Percentiles rank a stretch among this genome's conserved stretches.
Conservation (phyloP, 2,113 vertebrate genomes). For the Odocoileus hemionus region DNA sequence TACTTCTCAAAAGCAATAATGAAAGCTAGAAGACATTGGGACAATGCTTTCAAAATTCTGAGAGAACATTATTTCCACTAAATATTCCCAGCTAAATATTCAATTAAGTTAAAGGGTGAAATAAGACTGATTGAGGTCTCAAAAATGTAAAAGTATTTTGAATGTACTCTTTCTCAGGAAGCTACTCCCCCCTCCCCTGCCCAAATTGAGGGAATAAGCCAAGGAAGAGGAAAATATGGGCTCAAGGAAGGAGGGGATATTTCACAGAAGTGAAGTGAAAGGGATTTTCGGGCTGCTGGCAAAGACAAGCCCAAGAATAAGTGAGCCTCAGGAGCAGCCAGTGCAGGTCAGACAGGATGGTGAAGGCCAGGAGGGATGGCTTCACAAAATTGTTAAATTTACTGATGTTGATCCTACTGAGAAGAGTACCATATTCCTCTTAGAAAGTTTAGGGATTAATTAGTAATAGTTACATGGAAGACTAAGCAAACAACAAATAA, state of each 20-base stretch:
- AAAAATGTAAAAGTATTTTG: not conserved
- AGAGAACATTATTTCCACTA: not conserved
- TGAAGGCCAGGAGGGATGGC: not conserved
- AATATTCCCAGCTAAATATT: not conserved
- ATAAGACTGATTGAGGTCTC: not conserved
- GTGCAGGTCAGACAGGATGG: not conserved
- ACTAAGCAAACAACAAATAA: not conserved
- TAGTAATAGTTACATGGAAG: not conserved
- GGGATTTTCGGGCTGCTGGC: not conserved
- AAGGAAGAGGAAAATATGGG: not conserved
- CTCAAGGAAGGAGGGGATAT: not conserved
- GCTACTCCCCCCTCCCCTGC: not conserved
- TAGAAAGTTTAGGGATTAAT: not conserved
- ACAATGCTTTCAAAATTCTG: not conserved
- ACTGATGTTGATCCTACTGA: not conserved
- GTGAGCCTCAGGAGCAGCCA: not conserved
- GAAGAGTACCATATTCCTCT: not conserved
- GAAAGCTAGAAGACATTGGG: not conserved
- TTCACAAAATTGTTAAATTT: not conserved
- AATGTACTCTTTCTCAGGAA: not conserved
- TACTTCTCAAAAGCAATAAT: not conserved
- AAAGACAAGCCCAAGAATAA: not conserved
- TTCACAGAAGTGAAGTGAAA: not conserved
- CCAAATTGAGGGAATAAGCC: not conserved
- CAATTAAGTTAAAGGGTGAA: not conserved